Evolutionary conservation across 2,113 vertebrate genomes (phyloP), one percentile per base, ranked within the genome.

Genomic region (Corapipo altera): DNA sequence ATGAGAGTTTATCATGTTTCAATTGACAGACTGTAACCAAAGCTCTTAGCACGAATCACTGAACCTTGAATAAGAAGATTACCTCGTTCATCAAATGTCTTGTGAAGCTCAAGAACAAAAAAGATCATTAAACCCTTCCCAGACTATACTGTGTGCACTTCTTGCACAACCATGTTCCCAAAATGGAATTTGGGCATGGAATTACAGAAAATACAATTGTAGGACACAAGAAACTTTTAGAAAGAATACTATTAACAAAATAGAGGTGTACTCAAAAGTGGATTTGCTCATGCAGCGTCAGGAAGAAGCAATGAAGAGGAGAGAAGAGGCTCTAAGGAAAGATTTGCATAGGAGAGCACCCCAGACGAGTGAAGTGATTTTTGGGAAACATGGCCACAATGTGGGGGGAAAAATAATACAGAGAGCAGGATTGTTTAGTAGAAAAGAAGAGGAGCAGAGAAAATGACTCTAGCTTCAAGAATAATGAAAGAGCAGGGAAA

Each of bases 61-160:
- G 69, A 87, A 85, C 49, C 64, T 58, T 66, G 33, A 77, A n/a
- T 95, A 95, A 95, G 67, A 89, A 75, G 84, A 88, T 93, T 95
- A 94, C 26, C 92, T 87, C 66, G 24, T 72, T 88, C 51, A 46
- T 83, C 83, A 91, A 93, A 86, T 67, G 55, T 54, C n/a, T 76
- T 62, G 24, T 54, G 88, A 77, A 83, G 37, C 37, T 73, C 59
- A 77, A 77, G 27, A 57, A 89, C 18, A 83, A 51, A 83, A 85
- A 64, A 62, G 9, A 92, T 64, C 30, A 44, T 55, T 51, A 77
- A 76, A 93, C 32, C 43, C 71, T 81, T 85, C 57, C 23, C 43
- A 93, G 57, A 76, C 9, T 57, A 28, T 65, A 21, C 39, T 26
- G 55, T 26, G 7, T 33, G 37, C 12, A 33, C 15, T 65, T 9